phyloP scores from a whole-genome alignment of 2,797 vertebrate genomes.

The Acridotheres tristis region DNA sequence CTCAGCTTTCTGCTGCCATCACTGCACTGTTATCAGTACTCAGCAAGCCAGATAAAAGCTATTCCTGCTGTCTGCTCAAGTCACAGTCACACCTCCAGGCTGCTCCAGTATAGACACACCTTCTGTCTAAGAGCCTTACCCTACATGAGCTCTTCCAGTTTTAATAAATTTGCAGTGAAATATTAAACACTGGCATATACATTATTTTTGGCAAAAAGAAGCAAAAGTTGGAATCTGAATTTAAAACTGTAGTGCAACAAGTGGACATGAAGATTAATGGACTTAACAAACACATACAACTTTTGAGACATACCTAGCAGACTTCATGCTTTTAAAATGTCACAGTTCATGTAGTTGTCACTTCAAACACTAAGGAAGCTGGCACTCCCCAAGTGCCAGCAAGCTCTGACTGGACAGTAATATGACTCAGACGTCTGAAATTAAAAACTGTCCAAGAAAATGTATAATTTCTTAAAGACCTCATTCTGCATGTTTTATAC shows the following conservation, averaged over 20 bases:
- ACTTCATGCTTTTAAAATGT: conserved; percentile 41
- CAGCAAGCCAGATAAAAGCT: neutral
- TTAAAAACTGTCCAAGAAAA: conserved; percentile 43
- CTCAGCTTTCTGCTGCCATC: neutral
- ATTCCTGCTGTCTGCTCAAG: neutral
- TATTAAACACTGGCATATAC: neutral
- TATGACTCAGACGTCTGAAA: conserved; percentile 21
- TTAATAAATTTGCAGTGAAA: conserved; percentile 49
- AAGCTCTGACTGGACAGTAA: neutral
- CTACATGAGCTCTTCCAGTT: conserved; percentile 14
- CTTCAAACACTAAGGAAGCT: conserved; percentile 9
- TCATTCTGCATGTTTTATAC: conserved; percentile 26
- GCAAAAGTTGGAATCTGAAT: neutral
- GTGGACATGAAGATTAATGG: neutral
- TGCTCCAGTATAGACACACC: neutral
- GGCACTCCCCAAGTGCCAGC: neutral
- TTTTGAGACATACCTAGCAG: conserved; percentile 37
- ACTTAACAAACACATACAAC: conserved; percentile 21
- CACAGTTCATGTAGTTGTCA: conserved; percentile 1
- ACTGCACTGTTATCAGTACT: neutral
- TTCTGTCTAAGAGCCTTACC: neutral
- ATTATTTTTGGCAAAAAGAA: conserved; percentile 44
- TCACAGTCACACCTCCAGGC: neutral
- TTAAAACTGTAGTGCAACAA: conserved; percentile 23
- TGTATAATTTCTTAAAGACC: conserved; percentile 18